Evolutionary conservation across 2,797 vertebrate species (phyloP).

Genomic region (Phalloptychus januarius): DNA sequence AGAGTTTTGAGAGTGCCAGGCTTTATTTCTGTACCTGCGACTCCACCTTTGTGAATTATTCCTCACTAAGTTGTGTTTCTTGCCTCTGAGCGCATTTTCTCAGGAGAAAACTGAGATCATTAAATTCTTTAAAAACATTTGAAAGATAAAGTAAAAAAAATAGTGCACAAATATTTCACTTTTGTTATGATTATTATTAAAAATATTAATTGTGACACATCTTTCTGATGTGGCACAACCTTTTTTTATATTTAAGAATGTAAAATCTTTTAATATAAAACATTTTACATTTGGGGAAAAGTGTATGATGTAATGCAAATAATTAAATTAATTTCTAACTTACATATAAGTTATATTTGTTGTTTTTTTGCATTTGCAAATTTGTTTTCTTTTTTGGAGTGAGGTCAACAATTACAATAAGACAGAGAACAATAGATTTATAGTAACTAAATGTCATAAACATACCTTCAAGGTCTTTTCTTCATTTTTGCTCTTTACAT

Average conservation of each 20-base stretch:
- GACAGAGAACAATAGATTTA: neutral
- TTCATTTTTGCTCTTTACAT: neutral
- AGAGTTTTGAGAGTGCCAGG: conserved; percentile 16
- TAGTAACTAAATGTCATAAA: neutral
- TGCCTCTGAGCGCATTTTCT: conserved; percentile 57
- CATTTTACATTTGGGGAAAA: neutral
- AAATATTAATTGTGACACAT: neutral
- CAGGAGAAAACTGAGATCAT: conserved; percentile 54
- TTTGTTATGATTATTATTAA: neutral
- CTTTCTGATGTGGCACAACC: neutral
- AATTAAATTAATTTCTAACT: neutral
- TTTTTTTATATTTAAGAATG: neutral
- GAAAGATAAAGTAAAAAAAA: neutral
- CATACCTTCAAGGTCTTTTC: neutral
- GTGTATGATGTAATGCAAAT: neutral
- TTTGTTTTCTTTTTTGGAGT: neutral
- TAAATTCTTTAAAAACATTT: conserved; percentile 27
- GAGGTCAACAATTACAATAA: neutral
- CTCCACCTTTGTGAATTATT: conserved; percentile 40
- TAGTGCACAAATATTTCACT: neutral
- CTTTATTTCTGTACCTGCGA: conserved; percentile 15
- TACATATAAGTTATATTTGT: neutral
- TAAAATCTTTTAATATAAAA: no score
- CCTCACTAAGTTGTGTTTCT: conserved; percentile 57
- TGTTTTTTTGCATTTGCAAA: neutral